Base-by-base conservation (phyloP, 2,888 invertebrate genomes). In the Sarcophaga carnaria region DNA sequence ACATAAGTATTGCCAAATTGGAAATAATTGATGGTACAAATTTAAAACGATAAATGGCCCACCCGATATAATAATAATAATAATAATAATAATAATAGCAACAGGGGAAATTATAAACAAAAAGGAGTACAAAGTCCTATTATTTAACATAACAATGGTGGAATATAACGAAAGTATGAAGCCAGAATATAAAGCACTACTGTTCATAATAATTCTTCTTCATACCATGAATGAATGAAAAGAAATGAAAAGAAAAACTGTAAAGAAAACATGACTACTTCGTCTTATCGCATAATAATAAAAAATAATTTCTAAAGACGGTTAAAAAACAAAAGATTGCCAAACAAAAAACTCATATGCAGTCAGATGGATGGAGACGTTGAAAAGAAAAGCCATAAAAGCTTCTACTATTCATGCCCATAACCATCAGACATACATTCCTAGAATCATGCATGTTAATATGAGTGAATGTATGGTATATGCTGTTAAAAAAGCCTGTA, bases 221-320 rank as follows among this genome's bases (percentile, higher is more conserved):
- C 37, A 37, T 37, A 2, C 37, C 37, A 74, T 45, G 14, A 74
- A 64, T 74, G 63, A 60, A 74, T 74, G 74, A 75, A 64, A 49
- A 64, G 25, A 47, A 62, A 70, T 25, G 62, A 75, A 66, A 60
- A 70, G 83, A 22, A 79, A 80, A 71, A 80, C 82, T 79, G 67
- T 71, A 62, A 62, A 76, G 76, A 63, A 78, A 86, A 86, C 71
- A 72, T 83, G 79, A 76, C 37, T 83, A 76, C 37, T 83, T 77
- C 71, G 63, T 79, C 79, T 83, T 86, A 83, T 80, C 86, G 82
- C 83, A 83, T 78, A 81, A 78, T 64, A 75, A 84, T 77, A 80
- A 70, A 25, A 71, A 83, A 83, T 86, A 59, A 74, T 81, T 83
- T 83, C 22, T 54, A 82, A 86, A 86, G 82, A 83, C 79, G 86